Conservation (phyloP, 2,888 invertebrate species). For the Lathronympha strigana region DNA sequence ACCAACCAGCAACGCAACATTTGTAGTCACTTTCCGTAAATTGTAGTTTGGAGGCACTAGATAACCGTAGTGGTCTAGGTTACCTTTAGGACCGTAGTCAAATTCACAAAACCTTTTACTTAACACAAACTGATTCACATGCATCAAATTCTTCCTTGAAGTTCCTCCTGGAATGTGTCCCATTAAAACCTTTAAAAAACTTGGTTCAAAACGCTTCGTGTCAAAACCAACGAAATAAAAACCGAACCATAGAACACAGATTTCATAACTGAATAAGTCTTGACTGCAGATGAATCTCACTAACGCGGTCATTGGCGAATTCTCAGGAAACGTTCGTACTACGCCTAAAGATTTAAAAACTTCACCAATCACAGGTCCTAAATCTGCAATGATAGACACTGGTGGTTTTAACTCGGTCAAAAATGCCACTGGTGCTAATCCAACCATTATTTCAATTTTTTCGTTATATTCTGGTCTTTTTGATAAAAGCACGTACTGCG, state of each 20-base stretch:
- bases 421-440: constrained; percentile 40
- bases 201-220: constrained; percentile 50
- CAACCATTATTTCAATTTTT: constrained; percentile 38
- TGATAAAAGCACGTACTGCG: constrained; percentile 39
- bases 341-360: constrained; percentile 21
- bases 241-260: constrained; percentile 20
- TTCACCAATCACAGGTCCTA: constrained; percentile 28
- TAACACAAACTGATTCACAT: constrained; percentile 53
- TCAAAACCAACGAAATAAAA: constrained; percentile 42
- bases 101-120: constrained; percentile 54
- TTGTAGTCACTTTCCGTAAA: constrained; percentile 54
- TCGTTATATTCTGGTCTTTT: constrained; percentile 42
- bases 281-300: constrained; percentile 36
- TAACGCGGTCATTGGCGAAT: constrained; percentile 31
- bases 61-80: constrained; percentile 52
- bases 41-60: constrained; percentile 56
- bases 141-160: constrained; percentile 57
- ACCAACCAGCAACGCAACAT: constrained; percentile 69
- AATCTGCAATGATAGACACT: constrained; percentile 11
- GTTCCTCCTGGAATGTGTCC: constrained; percentile 58
- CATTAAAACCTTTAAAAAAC: constrained; percentile 48
- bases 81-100: constrained; percentile 56
- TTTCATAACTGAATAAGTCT: constrained; percentile 29
- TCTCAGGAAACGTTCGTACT: constrained; percentile 42
- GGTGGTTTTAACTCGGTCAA: constrained; percentile 47